These are phyloP conservation scores for Penaeus vannamei DNA, from an alignment of 1,140 invertebrate genomes.

Conservation along the genomic window DNA sequence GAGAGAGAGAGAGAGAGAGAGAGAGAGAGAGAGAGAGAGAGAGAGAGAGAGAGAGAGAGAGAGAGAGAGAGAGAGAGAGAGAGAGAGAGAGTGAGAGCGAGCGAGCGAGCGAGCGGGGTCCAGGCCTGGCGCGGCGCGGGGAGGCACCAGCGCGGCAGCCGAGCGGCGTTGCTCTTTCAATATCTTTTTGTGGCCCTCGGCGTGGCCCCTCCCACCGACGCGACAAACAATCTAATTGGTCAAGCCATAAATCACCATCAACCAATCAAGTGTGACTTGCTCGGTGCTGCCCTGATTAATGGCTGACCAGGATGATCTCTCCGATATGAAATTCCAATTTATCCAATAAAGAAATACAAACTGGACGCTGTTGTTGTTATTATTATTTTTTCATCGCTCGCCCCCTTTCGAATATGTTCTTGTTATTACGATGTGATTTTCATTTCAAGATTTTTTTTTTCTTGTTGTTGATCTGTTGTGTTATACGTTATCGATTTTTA, in stretches of 20 bases:
- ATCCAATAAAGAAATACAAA: slow-evolving; percentile 63
- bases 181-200: not conserved
- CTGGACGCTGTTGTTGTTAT: slow-evolving; percentile 1
- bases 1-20: not conserved
- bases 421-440: not conserved
- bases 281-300: slow-evolving; percentile 60
- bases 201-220: slow-evolving; percentile 59
- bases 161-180: not conserved
- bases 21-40: not conserved
- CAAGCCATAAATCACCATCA: slow-evolving; percentile 63
- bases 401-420: not conserved
- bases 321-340: slow-evolving; percentile 65
- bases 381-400: no score
- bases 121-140: not conserved
- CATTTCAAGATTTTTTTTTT: no score
- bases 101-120: not conserved
- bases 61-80: not conserved
- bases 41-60: not conserved
- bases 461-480: no score
- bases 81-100: not conserved
- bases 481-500: no score
- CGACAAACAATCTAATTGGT: slow-evolving; percentile 66
- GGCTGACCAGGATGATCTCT: slow-evolving; percentile 64
- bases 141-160: not conserved
- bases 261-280: slow-evolving; percentile 64